Percentiles rank a stretch among this genome's conserved stretches.
phyloP scores from a whole-genome alignment of 1,140 invertebrate genomes.

The Bilobella aurantiaca region DNA sequence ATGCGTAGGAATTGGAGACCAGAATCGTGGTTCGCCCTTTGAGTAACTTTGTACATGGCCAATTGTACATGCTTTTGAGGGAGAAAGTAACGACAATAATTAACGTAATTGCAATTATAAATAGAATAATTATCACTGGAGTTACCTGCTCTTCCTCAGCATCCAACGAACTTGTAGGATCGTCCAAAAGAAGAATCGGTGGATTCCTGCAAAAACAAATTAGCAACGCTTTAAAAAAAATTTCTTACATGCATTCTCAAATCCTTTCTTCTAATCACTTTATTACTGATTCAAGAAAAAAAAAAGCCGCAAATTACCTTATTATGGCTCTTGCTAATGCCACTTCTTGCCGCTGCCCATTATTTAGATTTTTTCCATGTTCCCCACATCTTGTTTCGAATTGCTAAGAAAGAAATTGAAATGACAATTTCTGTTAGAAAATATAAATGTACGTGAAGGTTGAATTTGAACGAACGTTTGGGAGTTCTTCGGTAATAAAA shows the following conservation, averaged over 20 bases:
- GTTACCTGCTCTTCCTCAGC: slow-evolving; percentile 11
- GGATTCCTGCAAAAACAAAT: neutral
- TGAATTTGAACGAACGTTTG: neutral
- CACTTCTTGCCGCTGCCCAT: slow-evolving; percentile 1
- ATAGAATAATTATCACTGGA: neutral
- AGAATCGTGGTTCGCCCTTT: slow-evolving; percentile 44
- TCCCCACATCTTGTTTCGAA: neutral
- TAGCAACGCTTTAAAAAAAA: neutral
- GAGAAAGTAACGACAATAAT: neutral
- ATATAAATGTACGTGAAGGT: neutral
- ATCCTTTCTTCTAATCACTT: too few relatives aligned
- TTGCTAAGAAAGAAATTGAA: neutral
- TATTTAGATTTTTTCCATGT: neutral
- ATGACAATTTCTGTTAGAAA: neutral
- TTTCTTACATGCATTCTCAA: neutral
- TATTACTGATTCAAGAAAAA: too few relatives aligned
- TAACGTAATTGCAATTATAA: slow-evolving; percentile 36
- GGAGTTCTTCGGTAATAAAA: neutral
- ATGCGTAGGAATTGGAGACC: slow-evolving; percentile 45
- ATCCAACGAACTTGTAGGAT: neutral
- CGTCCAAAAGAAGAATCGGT: neutral
- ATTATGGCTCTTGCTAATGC: slow-evolving; percentile 2
- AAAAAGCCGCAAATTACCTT: too few relatives aligned
- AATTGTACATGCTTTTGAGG: neutral
- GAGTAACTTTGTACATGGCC: slow-evolving; percentile 21